Evolutionary conservation across 2,888 invertebrate species (phyloP), one percentile per base, ranked within the genome.

Genomic region (Lacanobia oleracea): DNA sequence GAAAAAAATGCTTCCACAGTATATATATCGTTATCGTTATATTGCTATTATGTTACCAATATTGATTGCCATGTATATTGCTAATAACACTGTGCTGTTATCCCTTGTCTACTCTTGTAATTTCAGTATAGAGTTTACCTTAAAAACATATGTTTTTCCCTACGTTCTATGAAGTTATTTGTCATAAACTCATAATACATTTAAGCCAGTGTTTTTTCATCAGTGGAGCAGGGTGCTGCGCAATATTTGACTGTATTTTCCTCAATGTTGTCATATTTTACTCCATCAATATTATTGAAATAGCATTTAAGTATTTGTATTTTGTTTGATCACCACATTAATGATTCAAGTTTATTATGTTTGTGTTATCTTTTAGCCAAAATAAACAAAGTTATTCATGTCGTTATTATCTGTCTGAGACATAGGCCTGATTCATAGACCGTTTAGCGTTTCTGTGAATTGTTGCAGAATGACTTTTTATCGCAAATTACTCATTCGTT

Each of bases 401-500:
- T 3, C 21, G 3, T 51, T 61, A 57, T 50, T 14, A 54, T 51
- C 12, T 40, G 6, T 37, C 18, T 67, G 43, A 71, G 27, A 33
- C 59, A 67, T 45, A 0, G 5, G 43, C 64, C 62, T 84, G 78
- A 78, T 68, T 81, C 82, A 80, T 65, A 57, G 61, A 53, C 61
- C 14, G 57, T 61, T 33, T 18, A 18, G 53, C 48, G 53, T 62
- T 72, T 72, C 65, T 7, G 16, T 57, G 66, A 75, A 84, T 37
- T 8, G 33, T n/a, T 16, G 21, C 2, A 45, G n/a, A 63, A 40
- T 33, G 54, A 48, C 23, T 67, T 84, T 78, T 77, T 71, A 67
- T 68, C n/a, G 18, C 40, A 50, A 21, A 40, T 81, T 77, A 74
- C 59, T 84, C 81, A 84, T 61, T 59, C 23, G 27, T 60, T n/a